Conservation (phyloP, 2,113 vertebrate genomes). For the Hemichromis elongatus region DNA sequence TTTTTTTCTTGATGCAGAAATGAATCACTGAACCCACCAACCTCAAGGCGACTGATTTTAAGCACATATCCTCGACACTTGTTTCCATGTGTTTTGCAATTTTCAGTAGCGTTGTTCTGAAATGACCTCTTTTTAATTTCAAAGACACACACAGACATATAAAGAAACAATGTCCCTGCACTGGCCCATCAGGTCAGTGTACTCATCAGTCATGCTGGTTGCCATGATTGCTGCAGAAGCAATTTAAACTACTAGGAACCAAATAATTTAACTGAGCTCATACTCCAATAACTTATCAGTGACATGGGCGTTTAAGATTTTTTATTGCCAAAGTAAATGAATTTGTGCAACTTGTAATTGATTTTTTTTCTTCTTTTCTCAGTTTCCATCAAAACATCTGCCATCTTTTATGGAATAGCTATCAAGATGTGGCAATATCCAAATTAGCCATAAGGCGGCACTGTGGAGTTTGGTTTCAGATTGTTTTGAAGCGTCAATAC, state of each 20-base stretch:
- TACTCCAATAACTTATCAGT: not conserved
- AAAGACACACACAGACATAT: not conserved
- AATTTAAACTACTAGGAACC: not conserved
- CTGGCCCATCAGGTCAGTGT: not conserved
- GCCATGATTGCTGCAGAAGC: not conserved
- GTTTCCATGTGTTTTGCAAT: not conserved
- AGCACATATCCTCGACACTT: not conserved
- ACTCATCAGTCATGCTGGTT: not conserved
- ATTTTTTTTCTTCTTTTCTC: not conserved
- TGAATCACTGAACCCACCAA: not conserved
- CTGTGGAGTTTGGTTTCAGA: not conserved
- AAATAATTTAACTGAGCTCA: not conserved
- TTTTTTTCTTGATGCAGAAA: not conserved
- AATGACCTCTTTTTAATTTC: not conserved
- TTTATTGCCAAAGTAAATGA: not conserved
- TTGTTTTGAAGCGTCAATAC: not conserved
- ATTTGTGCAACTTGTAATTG: not conserved
- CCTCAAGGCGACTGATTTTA: not conserved
- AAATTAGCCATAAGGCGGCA: not conserved
- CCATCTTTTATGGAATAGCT: not conserved
- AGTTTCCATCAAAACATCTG: not conserved
- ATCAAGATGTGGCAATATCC: not conserved
- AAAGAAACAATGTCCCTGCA: not conserved
- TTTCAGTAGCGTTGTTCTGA: not conserved
- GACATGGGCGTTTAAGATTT: not conserved